Percentiles rank a stretch among this genome's conserved stretches.
Conservation (phyloP, 2,113 vertebrate genomes). For the Aleadryas rufinucha region DNA sequence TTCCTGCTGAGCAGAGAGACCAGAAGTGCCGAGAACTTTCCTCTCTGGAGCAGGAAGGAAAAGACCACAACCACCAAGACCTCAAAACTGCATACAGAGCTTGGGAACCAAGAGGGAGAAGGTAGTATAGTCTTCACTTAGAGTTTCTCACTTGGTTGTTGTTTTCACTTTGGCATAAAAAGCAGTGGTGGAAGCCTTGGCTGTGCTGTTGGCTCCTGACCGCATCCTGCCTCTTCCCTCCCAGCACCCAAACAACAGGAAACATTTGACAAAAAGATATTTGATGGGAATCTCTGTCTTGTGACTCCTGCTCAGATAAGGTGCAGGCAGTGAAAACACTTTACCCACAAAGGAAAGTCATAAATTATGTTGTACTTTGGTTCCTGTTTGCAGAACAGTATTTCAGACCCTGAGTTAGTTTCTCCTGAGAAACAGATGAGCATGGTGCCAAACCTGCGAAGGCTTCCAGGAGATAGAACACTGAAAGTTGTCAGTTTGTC, state of each 20-base stretch:
- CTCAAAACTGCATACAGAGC: no score
- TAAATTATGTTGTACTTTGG: neutral
- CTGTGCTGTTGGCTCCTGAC: neutral
- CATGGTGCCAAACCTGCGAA: neutral
- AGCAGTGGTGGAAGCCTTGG: neutral
- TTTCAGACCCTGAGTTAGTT: neutral
- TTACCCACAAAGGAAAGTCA: neutral
- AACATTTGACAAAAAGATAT: neutral
- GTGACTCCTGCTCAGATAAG: constrained; percentile 19
- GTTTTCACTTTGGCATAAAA: neutral
- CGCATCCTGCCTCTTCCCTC: neutral
- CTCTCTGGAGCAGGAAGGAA: no score
- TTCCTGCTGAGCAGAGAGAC: no score
- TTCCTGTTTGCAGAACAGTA: neutral
- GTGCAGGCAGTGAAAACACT: neutral
- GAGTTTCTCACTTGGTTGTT: neutral
- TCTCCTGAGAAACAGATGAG: constrained; percentile 9
- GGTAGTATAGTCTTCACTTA: neutral
- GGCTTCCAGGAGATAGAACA: neutral
- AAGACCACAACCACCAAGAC: no score
- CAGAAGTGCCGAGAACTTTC: no score
- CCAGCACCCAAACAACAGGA: neutral
- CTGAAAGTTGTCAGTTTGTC: neutral
- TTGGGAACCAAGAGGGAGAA: neutral
- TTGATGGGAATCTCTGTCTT: neutral